Evolutionary conservation across 2,888 invertebrate genomes (phyloP), one percentile per base, ranked within the genome.

Genomic region (Pterostichus niger): DNA sequence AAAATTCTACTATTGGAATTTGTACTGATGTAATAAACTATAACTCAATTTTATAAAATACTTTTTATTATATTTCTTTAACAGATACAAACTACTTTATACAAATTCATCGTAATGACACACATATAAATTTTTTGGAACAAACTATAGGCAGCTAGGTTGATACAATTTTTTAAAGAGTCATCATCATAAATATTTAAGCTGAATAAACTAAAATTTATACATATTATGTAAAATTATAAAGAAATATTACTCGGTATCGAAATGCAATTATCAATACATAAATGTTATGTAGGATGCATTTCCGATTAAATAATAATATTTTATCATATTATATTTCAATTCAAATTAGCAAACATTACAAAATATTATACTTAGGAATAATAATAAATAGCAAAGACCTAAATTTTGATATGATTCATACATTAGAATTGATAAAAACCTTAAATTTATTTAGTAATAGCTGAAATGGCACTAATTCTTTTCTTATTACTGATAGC

Each of bases 401-500:
- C 24, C 24, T 24, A 24, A 24, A 56, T 31, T 61, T 61, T 61
- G 61, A 61, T 61, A 61, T 61, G 61, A 31, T 61, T 61, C 31
- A 33, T 33, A 61, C 33, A 61, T 56, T 24, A 3, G 24, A 24
- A 24, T 24, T 24, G 24, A 24, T 56, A 33, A n/a, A 61, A 61
- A 31, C 61, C 61, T 61, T 61, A 56, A 56, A 17, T 49, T 56
- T 56, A 61, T 11, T 61, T 31, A 61, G 17, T 24, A 56, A 56
- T 56, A 56, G 17, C 31, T 24, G 31, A 61, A n/a, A 61, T 61
- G 61, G 61, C 61, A 61, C 61, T 61, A 61, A 61, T 61, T 24
- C 24, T 24, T 24, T 0, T 11, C 17, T 61, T 61, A 24, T 61
- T 61, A 61, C 61, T 33, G 33, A 61, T 24, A 61, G 33, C 61